Conservation (phyloP, 2,888 invertebrate genomes). For the Zele albiditarsus region DNA sequence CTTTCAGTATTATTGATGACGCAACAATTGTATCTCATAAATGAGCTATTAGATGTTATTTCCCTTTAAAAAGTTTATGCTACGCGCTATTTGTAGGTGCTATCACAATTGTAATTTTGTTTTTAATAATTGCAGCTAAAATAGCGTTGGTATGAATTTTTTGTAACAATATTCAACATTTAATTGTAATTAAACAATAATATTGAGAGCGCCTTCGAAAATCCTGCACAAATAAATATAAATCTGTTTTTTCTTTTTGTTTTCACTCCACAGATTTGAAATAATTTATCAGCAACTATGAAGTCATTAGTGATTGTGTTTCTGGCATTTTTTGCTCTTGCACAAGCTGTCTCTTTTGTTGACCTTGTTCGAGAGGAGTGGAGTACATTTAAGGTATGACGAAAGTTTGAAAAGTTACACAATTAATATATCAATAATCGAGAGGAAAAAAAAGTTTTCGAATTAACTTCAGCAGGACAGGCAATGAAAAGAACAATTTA, state of each 20-base stretch:
- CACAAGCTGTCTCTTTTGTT: conserved; percentile 80
- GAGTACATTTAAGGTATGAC: conserved; percentile 82
- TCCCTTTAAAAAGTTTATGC: too few species aligned
- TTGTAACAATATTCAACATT: too few species aligned
- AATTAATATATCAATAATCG: too few species aligned
- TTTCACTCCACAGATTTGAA: neutral
- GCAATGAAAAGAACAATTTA: too few species aligned
- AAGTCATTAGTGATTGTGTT: conserved; percentile 72
- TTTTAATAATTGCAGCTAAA: too few species aligned
- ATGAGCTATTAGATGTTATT: too few species aligned
- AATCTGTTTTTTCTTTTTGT: neutral
- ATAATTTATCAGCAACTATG: conserved; percentile 54
- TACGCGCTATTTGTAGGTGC: too few species aligned
- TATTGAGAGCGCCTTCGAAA: too few species aligned
- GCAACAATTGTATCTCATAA: neutral
- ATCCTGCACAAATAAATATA: neutral
- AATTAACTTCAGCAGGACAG: neutral
- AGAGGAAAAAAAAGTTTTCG: neutral
- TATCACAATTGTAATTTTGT: too few species aligned
- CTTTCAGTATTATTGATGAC: neutral
- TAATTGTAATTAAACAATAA: too few species aligned
- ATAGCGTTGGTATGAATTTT: too few species aligned
- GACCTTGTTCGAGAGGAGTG: conserved; percentile 86
- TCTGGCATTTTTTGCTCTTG: conserved; percentile 74
- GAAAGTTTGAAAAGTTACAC: too few species aligned